Percentiles rank a stretch among this genome's conserved stretches.
phyloP scores from a whole-genome alignment of 2,797 vertebrate species.

The Arnoldichthys spilopterus region DNA sequence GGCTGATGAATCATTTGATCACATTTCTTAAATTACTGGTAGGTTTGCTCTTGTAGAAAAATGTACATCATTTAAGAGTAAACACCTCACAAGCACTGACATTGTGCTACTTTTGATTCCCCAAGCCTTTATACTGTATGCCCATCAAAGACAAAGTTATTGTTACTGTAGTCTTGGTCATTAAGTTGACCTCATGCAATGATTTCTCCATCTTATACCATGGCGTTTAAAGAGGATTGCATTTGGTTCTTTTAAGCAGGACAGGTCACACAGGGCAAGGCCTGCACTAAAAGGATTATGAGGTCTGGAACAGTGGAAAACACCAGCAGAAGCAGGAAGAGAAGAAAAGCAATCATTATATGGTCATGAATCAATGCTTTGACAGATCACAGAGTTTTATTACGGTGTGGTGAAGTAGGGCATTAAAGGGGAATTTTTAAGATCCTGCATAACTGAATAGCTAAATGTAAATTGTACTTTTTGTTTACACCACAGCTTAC shows the following conservation, averaged over 20 bases:
- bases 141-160: background rate
- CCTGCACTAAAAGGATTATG: conserved; percentile 30
- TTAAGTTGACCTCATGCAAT: background rate
- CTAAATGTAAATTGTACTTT: no score
- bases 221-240: conserved; percentile 30
- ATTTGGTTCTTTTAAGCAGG: conserved; percentile 12
- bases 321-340: background rate
- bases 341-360: background rate
- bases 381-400: no score
- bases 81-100: no score
- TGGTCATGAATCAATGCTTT: no score
- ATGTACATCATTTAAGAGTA: no score
- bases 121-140: background rate
- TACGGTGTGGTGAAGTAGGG: no score
- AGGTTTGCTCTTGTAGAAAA: background rate
- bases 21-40: no score
- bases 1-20: background rate
- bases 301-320: conserved; percentile 3
- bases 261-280: conserved; percentile 19
- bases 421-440: no score
- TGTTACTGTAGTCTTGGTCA: background rate
- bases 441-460: no score
- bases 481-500: no score
- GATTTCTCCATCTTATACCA: background rate
- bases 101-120: background rate